A percentile compares a stretch with the other conserved stretches of the same genome.
phyloP scores from a whole-genome alignment of 2,888 invertebrate species.

The Aphodius sticticus region DNA sequence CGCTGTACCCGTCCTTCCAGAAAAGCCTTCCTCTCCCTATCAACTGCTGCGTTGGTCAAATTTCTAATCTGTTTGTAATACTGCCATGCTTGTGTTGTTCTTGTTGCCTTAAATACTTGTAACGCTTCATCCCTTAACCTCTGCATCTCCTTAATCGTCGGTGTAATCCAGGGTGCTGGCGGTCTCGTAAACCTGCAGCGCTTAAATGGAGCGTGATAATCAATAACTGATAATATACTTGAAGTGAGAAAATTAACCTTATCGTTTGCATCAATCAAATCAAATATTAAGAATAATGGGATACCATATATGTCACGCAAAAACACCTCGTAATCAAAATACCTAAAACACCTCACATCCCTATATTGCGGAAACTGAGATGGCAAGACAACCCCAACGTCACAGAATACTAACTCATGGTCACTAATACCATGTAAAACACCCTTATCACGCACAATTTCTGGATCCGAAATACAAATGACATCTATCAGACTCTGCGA shows the following conservation, averaged over 20 bases:
- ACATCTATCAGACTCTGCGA: background rate
- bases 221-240: background rate
- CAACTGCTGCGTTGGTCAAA: conserved; percentile 8
- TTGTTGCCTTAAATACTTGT: background rate
- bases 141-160: no score
- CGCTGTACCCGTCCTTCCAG: no score
- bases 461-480: no score
- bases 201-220: background rate
- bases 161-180: no score
- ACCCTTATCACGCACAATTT: background rate
- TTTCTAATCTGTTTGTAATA: conserved; percentile 12
- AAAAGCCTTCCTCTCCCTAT: no score
- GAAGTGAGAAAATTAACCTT: conserved; percentile 12
- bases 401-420: no score
- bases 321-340: conserved; percentile 7
- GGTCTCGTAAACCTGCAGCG: conserved; percentile 10
- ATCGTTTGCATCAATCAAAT: background rate
- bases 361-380: conserved; percentile 12
- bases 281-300: background rate
- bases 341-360: background rate
- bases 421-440: conserved; percentile 9
- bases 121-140: no score
- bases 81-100: background rate
- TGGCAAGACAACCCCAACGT: background rate
- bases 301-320: background rate